Base-by-base conservation (phyloP, 2,888 invertebrate species). In the Eristalis pertinax region DNA sequence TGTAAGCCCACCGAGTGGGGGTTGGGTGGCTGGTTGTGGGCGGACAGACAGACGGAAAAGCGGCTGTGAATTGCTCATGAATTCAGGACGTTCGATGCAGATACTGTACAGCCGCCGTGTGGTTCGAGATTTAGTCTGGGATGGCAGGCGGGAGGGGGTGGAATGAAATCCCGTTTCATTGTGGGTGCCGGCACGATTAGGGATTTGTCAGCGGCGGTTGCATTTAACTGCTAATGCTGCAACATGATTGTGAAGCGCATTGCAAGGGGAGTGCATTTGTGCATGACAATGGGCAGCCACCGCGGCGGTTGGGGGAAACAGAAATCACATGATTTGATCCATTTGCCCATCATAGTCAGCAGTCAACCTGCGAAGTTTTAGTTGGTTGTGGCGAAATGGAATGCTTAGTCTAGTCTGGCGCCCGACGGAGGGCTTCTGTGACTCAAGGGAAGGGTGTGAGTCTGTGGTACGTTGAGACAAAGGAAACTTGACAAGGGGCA, bases 151-250 rank as follows among this genome's bases (percentile, higher is more conserved):
- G 32, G 32, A 1, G 8, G 7, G 50, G 60, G 5, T 60, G 24
- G 22, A 1, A n/a, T 26, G 15, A 26, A 60, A 67, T 73, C 67
- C 73, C 84, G 75, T 79, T 84, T 76, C 76, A 80, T 80, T 84
- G 75, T 84, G 84, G 79, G 79, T 77, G 79, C 75, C 22, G 73
- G 68, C 68, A 60, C 75, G 84, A 80, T 87, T 83, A 80, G 79
- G 87, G 76, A 65, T 19, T 50, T 80, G 87, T 84, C 83, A 68
- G 63, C 63, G 35, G 58, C 64, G 38, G 74, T n/a, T 81, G 84
- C 76, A 80, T 87, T 87, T 87, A 84, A 87, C 84, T 84, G 87
- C 79, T 87, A 87, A 87, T 84, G 87, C 84, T 76, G 73, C 79
- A 76, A 84, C 84, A 84, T 73, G 73, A 69, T 38, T 84, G 64